Evolutionary conservation across 2,888 invertebrate species (phyloP).

Genomic region (Mesoligia furuncula): DNA sequence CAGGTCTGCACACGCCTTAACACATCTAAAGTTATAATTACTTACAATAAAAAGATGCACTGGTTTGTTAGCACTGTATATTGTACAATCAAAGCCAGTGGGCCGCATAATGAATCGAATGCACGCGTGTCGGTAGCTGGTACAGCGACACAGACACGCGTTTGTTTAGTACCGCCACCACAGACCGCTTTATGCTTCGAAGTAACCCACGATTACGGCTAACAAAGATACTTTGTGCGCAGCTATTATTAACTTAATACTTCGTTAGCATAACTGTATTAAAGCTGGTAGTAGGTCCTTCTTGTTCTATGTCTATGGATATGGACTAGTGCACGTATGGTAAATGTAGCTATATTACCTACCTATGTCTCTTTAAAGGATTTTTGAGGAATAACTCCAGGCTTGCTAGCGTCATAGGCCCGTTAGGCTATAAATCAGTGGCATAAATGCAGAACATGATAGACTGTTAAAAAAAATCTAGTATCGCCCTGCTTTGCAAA

Average conservation of each 20-base stretch:
- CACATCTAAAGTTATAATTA: constrained; percentile 55
- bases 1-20: constrained; percentile 18
- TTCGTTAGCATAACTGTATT: constrained; percentile 50
- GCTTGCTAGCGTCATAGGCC: background rate
- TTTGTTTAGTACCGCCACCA: constrained; percentile 56
- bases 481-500: background rate
- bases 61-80: constrained; percentile 75
- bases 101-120: constrained; percentile 81
- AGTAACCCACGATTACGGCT: constrained; percentile 52
- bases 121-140: constrained; percentile 69
- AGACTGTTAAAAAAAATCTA: background rate
- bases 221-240: constrained; percentile 64
- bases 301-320: background rate
- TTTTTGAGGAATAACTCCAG: background rate
- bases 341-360: background rate
- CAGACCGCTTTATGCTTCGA: constrained; percentile 62
- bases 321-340: background rate
- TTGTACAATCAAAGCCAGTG: constrained; percentile 79
- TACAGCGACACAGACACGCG: constrained; percentile 59
- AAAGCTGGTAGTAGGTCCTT: background rate
- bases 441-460: background rate
- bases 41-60: constrained; percentile 66
- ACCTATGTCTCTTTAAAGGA: background rate
- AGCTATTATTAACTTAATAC: constrained; percentile 58
- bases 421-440: background rate